Evolutionary conservation across 2,113 vertebrate genomes (phyloP).

Genomic region (Tachycineta bicolor): DNA sequence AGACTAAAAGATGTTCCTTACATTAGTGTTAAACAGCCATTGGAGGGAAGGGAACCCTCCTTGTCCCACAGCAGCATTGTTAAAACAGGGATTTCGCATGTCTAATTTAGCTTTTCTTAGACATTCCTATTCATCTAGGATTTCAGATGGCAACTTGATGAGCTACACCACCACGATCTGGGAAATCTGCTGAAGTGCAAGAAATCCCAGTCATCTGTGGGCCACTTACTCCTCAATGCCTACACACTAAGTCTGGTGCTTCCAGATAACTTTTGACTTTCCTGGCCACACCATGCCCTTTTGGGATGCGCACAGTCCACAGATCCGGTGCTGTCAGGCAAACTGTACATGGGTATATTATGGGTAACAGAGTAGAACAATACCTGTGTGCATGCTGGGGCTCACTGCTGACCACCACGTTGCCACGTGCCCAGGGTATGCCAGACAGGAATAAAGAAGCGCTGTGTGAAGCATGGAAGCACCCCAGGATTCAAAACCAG

Average conservation of each 20-base stretch:
- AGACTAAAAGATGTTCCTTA: background rate
- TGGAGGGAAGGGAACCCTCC: background rate
- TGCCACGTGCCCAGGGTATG: background rate
- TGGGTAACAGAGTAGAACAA: background rate
- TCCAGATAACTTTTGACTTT: background rate
- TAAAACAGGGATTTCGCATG: background rate
- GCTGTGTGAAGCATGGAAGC: background rate
- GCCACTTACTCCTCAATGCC: fast-evolving
- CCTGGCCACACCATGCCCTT: background rate
- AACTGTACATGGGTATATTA: background rate
- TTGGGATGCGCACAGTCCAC: background rate
- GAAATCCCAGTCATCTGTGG: background rate
- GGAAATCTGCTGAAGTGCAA: background rate
- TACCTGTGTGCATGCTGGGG: fast-evolving
- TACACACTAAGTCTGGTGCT: fast-evolving
- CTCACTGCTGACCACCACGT: background rate
- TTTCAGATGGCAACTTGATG: background rate
- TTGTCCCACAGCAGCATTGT: background rate
- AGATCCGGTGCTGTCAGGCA: background rate
- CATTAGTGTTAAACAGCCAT: fast-evolving
- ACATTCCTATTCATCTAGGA: background rate
- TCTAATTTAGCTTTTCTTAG: background rate
- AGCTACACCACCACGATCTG: background rate
- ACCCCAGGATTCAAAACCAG: background rate
- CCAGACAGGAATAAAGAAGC: background rate